Base-by-base conservation (phyloP, 2,797 vertebrate genomes). In the Liparis tanakae region DNA sequence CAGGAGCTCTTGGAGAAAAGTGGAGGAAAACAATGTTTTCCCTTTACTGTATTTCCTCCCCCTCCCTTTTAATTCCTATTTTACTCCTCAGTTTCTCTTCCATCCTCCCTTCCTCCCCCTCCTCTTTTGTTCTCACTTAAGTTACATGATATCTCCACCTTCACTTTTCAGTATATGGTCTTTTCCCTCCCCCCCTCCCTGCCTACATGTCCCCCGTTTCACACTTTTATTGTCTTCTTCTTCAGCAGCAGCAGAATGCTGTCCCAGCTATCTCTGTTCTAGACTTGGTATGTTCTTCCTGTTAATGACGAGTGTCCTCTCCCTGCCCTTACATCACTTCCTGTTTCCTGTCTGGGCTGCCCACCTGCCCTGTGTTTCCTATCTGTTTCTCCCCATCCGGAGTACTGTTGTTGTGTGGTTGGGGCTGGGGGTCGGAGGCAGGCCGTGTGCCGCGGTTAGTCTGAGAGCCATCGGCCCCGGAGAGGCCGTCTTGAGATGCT, bases 261-360 rank as follows among this genome's bases (percentile, higher is more conserved):
- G 91, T 99, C 95, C 97, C 97, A 96, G 97, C 98, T 97, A 99
- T 99, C 96, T 99, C 98, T 97, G 97, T 99, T 96, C 97, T 99
- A 98, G 98, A 99, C 95, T 99, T 99, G 98, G 98, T 99, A 99
- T 96, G 98, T 99, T 96, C 92, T 95, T 93, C 94, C 95, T 95
- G 87, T 92, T 93, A 85, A 91, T 80, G 80, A 86, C 67, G 71
- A 77, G 82, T 86, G 92, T 94, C 93, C 80, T 93, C 91, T 93
- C 91, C 92, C 72, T 70, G 74, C 78, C 81, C 83, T 85, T 65
- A 85, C 88, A 86, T 89, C 88, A 87, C 73, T 90, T 66, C 91
- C 94, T 92, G 84, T 91, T 85, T 93, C 85, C 84, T 90, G 91
- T 92, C 85, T 88, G 86, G 88, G 85, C 84, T 84, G 84, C 76